Evolutionary conservation across 2,888 invertebrate genomes (phyloP), one percentile per base, ranked within the genome.

Genomic region (Troglohyphantes excavatus): DNA sequence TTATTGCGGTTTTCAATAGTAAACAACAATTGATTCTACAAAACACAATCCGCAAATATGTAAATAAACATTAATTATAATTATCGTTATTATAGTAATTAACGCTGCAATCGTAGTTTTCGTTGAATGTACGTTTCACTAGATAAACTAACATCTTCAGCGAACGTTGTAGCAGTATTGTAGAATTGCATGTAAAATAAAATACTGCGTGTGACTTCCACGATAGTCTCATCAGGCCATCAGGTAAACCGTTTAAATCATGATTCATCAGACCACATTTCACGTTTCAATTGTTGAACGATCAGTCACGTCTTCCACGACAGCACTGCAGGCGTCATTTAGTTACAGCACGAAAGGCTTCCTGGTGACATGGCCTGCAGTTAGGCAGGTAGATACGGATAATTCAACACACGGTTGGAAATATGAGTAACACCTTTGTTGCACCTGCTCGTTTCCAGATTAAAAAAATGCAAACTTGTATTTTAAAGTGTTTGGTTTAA

Each of bases 221-320:
- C 17, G 13, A 53, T 53, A 39, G 39, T 0, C 1, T 39, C 39
- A 2, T 39, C 53, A 53, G 17, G 53, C n/a, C 13, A 53, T 13
- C 17, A 53, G 53, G 53, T n/a, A 53, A 53, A 53, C 13, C 53
- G 53, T 53, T 53, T 53, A 53, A 53, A 53, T 5, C 53, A n/a
- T 53, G 53, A 53, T 53, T 17, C 53, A 53, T 53, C 53, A 53
- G 53, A 33, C 53, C 53, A 53, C 53, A 53, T 53, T 53, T 53
- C n/a, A 53, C 53, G 53, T 53, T 53, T 53, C 53, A 53, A 53
- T 53, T 53, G 53, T n/a, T 53, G 53, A n/a, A n/a, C 53, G n/a
- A 53, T 53, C 53, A 53, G 53, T 53, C 53, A 53, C 53, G 53
- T 53, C 53, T 53, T 17, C 17, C n/a, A 53, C 53, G n/a, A n/a